Base-by-base conservation (phyloP, 2,888 invertebrate genomes). In the Cerastis leucographa region DNA sequence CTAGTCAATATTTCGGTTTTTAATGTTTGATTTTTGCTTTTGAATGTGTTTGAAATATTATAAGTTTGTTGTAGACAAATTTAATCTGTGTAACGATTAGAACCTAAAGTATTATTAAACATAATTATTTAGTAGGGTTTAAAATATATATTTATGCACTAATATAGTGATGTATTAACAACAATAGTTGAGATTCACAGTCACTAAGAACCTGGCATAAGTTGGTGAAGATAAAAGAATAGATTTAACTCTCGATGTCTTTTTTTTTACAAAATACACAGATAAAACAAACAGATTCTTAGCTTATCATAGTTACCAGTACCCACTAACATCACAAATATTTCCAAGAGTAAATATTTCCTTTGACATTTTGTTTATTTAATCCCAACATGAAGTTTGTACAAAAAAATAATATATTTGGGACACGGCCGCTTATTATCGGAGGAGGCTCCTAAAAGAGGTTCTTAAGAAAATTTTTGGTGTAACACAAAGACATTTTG, bases 1-100 rank as follows among this genome's bases (percentile, higher is more conserved):
- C 88, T 90, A 91, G 90, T 92, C 89, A 90, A 89, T 93, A 89
- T 88, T 81, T 80, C 85, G 87, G 59, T 81, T 80, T 76, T 90
- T 84, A 91, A 92, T 91, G 91, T 91, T 91, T 67, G 65, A 54
- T 90, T 85, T 86, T 85, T 86, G 62, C 78, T 73, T 62, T 51
- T n/a, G 25, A 56, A 49, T 51, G 17, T 14, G 22, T 29, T 25
- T 68, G 25, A 25, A 25, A 56, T 17, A 29, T 29, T 29, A 11
- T 14, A 4, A 35, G 29, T 61, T 61, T 35, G 7, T 19, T 61
- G 19, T 0, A 19, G 19, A 19, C 11, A 0, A 5, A 19, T 35
- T 35, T 19, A 35, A 19, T 12, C 40, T 0, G 7, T n/a, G 7
- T 40, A 14, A n/a, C 25, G 62, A 61, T 62, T 62, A 40, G 7